phyloP scores from a whole-genome alignment of 2,797 vertebrate species.

The Cyprinella venusta region DNA sequence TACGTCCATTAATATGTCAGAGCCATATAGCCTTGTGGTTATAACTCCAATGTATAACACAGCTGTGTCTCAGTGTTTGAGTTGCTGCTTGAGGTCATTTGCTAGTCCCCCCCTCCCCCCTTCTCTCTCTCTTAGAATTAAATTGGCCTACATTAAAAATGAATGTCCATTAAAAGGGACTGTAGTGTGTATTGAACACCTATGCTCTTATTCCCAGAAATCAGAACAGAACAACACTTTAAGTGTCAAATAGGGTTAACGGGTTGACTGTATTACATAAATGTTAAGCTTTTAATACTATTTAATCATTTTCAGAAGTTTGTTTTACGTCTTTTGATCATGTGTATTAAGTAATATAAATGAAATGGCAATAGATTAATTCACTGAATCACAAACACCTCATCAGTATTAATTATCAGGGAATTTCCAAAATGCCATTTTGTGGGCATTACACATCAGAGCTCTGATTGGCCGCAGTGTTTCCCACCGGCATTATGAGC shows the following conservation, averaged over 20 bases:
- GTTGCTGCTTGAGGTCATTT: neutral
- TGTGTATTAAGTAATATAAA: neutral
- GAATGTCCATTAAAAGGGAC: neutral
- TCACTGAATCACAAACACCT: neutral
- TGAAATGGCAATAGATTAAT: neutral
- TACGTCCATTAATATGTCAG: neutral
- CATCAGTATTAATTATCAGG: neutral
- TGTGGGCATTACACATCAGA: neutral
- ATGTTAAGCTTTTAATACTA: neutral
- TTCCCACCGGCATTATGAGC: conserved; percentile 33
- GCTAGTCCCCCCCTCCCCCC: neutral
- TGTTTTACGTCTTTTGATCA: neutral
- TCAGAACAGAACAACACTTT: neutral
- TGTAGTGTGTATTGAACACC: neutral
- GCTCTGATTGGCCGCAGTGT: conserved; percentile 19
- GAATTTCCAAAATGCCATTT: neutral
- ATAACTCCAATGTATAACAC: neutral
- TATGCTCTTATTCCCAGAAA: neutral
- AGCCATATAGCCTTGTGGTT: neutral
- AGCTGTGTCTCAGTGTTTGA: neutral
- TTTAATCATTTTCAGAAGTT: too few relatives aligned
- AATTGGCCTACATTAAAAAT: neutral
- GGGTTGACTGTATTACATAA: neutral
- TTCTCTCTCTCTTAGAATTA: too few relatives aligned
- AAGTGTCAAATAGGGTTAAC: neutral